phyloP scores from a whole-genome alignment of 2,797 vertebrate species.

The Pyrocephalus nanus region DNA sequence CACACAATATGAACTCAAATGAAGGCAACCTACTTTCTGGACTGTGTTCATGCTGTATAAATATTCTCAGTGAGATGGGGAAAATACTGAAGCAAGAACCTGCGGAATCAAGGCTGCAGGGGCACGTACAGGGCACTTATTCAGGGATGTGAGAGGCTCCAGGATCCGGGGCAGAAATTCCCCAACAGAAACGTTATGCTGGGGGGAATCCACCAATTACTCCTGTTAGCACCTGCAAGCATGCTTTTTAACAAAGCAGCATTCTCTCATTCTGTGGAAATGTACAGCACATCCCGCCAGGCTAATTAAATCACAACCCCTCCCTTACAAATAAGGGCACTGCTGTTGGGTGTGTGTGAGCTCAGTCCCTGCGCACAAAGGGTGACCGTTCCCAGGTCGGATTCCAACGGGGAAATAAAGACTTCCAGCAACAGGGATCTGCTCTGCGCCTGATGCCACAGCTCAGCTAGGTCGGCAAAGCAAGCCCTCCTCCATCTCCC shows the following conservation, averaged over 20 bases:
- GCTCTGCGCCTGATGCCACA: not conserved
- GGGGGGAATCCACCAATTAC: constrained; percentile 21
- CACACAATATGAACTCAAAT: not conserved
- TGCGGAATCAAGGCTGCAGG: not conserved
- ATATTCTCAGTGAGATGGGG: not conserved
- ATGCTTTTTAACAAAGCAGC: constrained; percentile 30
- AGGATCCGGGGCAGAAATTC: not conserved
- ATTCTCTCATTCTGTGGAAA: constrained; percentile 14
- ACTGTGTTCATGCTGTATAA: not conserved
- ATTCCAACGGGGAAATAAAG: constrained; percentile 15
- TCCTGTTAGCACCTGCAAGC: constrained; percentile 46
- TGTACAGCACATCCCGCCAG: not conserved
- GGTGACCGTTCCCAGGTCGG: not conserved
- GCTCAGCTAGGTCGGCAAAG: fast-evolving
- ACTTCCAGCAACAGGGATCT: not conserved
- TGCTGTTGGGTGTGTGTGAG: not conserved
- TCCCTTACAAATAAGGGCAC: not conserved
- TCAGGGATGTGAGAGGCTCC: not conserved
- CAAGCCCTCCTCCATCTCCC: not conserved
- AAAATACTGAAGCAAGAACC: not conserved
- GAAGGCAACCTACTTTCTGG: not conserved
- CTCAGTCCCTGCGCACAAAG: not conserved
- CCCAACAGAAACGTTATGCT: not conserved
- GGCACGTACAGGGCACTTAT: not conserved
- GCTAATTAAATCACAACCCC: constrained; percentile 21